These are phyloP conservation scores for Plestiodon gilberti DNA, from an alignment of 2,113 vertebrate genomes.

Conservation along the genomic window DNA sequence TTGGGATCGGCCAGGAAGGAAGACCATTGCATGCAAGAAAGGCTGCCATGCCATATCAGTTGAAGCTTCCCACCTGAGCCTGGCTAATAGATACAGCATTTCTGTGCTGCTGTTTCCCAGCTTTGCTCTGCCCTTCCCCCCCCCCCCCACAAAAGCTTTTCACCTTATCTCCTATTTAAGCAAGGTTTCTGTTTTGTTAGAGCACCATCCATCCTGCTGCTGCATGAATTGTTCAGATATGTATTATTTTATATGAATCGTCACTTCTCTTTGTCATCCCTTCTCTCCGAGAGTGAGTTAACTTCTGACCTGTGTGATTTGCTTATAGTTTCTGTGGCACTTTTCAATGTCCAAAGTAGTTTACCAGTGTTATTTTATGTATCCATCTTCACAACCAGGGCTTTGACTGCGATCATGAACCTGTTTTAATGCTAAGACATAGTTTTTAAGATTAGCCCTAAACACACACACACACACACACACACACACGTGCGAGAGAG, in stretches of 20 bases:
- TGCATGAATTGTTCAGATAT: background rate
- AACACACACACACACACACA: background rate
- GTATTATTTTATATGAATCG: background rate
- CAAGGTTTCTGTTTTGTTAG: background rate
- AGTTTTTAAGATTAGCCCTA: background rate
- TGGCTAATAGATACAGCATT: background rate
- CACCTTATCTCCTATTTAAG: background rate
- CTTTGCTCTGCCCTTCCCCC: background rate
- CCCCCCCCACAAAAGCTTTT: background rate
- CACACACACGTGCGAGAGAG: background rate
- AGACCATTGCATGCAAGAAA: background rate
- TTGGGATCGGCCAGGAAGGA: background rate
- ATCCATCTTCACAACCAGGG: background rate
- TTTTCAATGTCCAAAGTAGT: constrained; percentile 14
- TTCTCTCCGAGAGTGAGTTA: background rate
- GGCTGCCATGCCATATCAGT: background rate
- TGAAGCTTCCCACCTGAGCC: background rate
- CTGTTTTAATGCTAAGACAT: background rate
- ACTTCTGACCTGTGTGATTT: background rate
- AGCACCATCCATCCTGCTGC: background rate
- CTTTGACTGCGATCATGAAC: background rate
- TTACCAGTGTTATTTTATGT: background rate
- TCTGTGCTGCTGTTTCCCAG: background rate
- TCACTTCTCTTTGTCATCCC: background rate
- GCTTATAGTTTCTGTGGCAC: constrained; percentile 45